These are phyloP conservation scores for Eonycteris spelaea DNA, from an alignment of 2,113 vertebrate genomes.

Conservation along the genomic window DNA sequence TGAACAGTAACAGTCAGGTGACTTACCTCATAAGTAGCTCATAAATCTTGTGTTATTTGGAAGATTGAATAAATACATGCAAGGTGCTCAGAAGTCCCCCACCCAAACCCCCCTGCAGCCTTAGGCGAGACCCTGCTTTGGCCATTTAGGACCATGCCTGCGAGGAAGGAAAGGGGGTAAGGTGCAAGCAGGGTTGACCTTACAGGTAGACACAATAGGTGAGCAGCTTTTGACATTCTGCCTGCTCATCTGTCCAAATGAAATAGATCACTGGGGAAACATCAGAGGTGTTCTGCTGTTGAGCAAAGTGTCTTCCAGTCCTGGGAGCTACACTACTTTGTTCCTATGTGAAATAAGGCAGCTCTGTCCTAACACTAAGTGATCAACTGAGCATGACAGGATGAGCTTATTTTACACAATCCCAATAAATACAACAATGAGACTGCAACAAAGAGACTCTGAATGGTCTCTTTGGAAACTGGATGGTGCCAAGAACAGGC, in stretches of 20 bases:
- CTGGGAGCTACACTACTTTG: not conserved
- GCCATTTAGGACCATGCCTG: not conserved
- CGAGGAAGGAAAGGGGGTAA: not conserved
- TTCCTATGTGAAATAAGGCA: conserved; percentile 8
- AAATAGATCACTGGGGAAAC: not conserved
- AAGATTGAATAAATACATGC: not conserved
- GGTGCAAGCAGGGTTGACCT: not conserved
- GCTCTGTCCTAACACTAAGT: not conserved
- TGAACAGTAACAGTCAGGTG: not conserved
- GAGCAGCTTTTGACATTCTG: not conserved
- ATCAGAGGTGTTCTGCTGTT: not conserved
- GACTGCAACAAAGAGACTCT: not conserved
- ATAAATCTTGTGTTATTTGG: not conserved
- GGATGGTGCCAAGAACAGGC: not conserved
- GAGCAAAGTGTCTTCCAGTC: not conserved
- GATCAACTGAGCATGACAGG: not conserved
- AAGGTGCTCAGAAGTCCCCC: not conserved
- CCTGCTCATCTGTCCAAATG: not conserved
- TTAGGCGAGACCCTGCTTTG: not conserved
- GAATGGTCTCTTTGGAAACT: not conserved
- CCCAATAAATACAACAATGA: not conserved
- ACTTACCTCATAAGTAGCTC: not conserved
- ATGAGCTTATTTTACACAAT: not conserved
- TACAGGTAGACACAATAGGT: not conserved
- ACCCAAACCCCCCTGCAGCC: not conserved